A percentile compares a stretch with the other conserved stretches of the same genome.
Evolutionary conservation across 2,888 invertebrate species (phyloP).

Genomic region (Drosophila pegasa): DNA sequence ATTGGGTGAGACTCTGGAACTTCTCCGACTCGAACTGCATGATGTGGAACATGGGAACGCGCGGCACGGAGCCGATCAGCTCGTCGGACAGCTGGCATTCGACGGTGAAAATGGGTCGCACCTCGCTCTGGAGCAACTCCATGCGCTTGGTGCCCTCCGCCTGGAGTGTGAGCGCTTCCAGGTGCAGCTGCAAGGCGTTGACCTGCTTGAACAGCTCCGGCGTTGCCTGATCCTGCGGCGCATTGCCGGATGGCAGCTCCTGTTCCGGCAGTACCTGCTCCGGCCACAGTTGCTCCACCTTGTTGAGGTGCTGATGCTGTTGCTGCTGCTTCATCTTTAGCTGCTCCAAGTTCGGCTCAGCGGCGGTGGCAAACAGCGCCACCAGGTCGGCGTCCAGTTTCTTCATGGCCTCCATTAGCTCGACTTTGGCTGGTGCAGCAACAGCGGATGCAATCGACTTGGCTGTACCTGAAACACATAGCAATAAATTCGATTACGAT

Average conservation of each 20-base stretch:
- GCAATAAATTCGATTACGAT: slow-evolving; percentile 3
- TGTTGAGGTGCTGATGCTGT: slow-evolving; percentile 32
- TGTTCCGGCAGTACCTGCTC: slow-evolving; percentile 38
- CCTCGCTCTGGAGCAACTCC: slow-evolving; percentile 78
- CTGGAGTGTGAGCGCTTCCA: slow-evolving; percentile 81
- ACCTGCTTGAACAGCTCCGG: slow-evolving; percentile 73
- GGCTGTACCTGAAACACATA: slow-evolving; percentile 51
- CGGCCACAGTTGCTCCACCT: slow-evolving; percentile 46
- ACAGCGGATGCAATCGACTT: slow-evolving; percentile 40
- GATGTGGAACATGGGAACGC: slow-evolving; percentile 77
- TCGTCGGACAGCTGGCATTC: slow-evolving; percentile 81
- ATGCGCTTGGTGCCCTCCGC: slow-evolving; percentile 82
- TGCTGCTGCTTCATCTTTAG: slow-evolving; percentile 44
- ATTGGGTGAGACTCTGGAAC: slow-evolving; percentile 81
- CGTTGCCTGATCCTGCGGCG: slow-evolving; percentile 31
- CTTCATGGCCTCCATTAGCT: slow-evolving; percentile 83
- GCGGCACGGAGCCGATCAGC: slow-evolving; percentile 71
- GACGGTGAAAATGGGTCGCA: slow-evolving; percentile 81
- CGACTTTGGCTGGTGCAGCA: slow-evolving; percentile 67
- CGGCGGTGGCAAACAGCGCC: slow-evolving; percentile 76
- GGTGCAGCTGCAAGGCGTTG: slow-evolving; percentile 72
- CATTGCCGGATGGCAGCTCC: slow-evolving; percentile 26
- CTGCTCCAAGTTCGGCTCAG: slow-evolving; percentile 61
- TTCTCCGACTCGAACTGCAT: slow-evolving; percentile 83
- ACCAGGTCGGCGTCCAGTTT: slow-evolving; percentile 81